Evolutionary conservation across 2,113 vertebrate genomes (phyloP).

Genomic region (Merops nubicus): DNA sequence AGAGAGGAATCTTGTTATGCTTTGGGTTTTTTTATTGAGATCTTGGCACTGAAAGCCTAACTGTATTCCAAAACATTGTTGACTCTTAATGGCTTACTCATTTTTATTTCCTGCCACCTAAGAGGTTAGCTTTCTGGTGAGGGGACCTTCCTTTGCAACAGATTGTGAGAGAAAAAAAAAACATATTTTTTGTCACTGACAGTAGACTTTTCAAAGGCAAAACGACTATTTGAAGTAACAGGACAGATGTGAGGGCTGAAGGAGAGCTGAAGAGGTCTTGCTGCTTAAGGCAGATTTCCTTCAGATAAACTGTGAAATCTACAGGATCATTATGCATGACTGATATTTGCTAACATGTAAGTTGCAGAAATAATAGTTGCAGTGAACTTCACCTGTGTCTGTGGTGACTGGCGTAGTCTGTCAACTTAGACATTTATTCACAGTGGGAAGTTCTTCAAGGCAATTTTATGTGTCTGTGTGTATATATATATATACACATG

Average conservation of each 20-base stretch:
- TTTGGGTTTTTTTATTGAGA: neutral
- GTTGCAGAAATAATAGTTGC: neutral
- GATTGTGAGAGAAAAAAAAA: neutral
- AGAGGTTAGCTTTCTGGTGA: neutral
- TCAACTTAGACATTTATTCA: neutral
- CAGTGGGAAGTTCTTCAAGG: neutral
- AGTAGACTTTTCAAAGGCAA: neutral
- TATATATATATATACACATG: neutral
- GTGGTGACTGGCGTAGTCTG: neutral
- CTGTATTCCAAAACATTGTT: neutral
- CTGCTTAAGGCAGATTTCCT: neutral
- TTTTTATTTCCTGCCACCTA: neutral
- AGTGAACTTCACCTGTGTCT: neutral
- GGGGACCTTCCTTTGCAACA: neutral
- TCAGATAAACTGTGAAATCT: neutral
- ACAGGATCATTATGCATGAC: neutral
- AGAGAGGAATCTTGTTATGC: slow-evolving; percentile 1
- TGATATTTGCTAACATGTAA: neutral
- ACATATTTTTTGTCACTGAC: neutral
- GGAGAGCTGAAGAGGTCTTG: neutral
- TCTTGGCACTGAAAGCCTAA: neutral
- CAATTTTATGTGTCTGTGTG: neutral
- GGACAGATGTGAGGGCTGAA: slow-evolving; percentile 21
- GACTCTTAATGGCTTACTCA: neutral
- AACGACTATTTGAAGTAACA: neutral